A percentile compares a stretch with the other conserved stretches of the same genome.
These are phyloP conservation scores for Thamnaconus septentrionalis DNA, from an alignment of 2,113 vertebrate species.

Conservation along the genomic window DNA sequence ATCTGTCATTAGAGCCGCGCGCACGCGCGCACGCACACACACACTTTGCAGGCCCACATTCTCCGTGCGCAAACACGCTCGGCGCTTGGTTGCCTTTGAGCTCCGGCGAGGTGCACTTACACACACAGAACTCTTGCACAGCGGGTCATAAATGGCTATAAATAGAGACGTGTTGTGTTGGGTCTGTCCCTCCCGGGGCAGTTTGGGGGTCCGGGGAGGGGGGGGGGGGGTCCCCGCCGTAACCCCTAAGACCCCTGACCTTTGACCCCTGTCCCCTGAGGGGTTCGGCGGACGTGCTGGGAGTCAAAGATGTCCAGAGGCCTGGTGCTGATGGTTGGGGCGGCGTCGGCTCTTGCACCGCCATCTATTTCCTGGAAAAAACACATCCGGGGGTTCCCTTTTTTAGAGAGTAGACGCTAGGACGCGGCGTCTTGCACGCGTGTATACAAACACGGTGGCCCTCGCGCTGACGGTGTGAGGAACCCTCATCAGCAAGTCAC, in stretches of 20 bases:
- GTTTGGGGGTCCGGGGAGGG: constrained; percentile 41
- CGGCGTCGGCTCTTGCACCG: background rate
- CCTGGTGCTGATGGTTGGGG: constrained; percentile 1
- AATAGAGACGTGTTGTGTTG: constrained; percentile 47
- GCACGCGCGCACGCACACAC: constrained; percentile 11
- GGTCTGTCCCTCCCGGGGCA: constrained; percentile 23
- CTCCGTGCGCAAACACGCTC: constrained; percentile 22
- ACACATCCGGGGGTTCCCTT: constrained; percentile 26
- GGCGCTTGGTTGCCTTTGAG: background rate
- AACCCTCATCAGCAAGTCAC: background rate
- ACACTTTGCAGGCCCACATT: constrained; percentile 27
- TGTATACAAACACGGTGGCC: background rate
- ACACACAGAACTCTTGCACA: constrained; percentile 7
- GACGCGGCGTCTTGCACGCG: background rate
- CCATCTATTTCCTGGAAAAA: constrained; percentile 40
- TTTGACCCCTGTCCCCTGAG: constrained; percentile 36
- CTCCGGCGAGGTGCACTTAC: constrained; percentile 27
- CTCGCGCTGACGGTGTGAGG: constrained; percentile 2
- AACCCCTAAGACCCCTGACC: constrained; percentile 41
- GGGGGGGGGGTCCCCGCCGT: constrained; percentile 7
- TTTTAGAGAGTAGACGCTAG: constrained; percentile 1
- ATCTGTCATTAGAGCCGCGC: constrained; percentile 60
- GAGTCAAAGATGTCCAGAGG: constrained; percentile 64
- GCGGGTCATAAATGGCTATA: constrained; percentile 42
- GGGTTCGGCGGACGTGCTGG: constrained; percentile 44